A percentile compares a stretch with the other conserved stretches of the same genome.
These are phyloP conservation scores for Microtus oregoni DNA, from an alignment of 2,113 vertebrate genomes.

Conservation along the genomic window DNA sequence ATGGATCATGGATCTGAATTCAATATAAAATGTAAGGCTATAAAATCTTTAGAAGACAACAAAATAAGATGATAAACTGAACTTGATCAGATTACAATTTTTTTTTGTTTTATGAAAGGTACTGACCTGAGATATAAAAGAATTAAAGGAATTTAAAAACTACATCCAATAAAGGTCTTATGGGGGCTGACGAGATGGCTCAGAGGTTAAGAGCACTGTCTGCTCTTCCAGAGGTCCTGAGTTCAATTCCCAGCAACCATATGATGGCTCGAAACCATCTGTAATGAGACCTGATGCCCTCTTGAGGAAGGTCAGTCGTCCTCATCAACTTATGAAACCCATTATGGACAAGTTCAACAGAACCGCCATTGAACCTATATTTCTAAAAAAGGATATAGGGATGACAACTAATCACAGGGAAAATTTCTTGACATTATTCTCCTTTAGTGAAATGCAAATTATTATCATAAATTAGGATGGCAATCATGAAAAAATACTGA, in stretches of 20 bases:
- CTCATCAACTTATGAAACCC: no score
- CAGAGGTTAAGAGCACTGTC: no score
- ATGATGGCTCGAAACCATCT: no score
- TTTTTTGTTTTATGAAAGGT: not conserved
- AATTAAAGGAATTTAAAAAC: not conserved
- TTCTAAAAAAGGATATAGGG: conserved; percentile 5
- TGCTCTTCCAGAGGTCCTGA: no score
- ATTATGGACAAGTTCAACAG: no score
- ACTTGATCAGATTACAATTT: conserved; percentile 33
- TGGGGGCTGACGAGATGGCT: no score
- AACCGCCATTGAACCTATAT: not conserved
- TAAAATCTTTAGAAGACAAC: conserved; percentile 41
- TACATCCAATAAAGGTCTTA: conserved; percentile 6
- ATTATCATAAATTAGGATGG: not conserved
- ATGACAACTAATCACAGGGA: conserved; percentile 27
- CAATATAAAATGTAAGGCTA: conserved; percentile 35
- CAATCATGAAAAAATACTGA: not conserved
- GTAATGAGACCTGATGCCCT: no score
- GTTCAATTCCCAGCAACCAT: no score
- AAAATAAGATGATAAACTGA: conserved; percentile 14
- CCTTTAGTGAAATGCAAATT: conserved; percentile 57
- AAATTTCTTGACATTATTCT: conserved; percentile 6
- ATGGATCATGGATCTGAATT: conserved; percentile 48
- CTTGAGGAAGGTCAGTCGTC: no score
- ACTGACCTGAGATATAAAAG: not conserved